Base-by-base conservation (phyloP, 64 coral and sea anemone genomes). In the Platygyra sinensis region DNA sequence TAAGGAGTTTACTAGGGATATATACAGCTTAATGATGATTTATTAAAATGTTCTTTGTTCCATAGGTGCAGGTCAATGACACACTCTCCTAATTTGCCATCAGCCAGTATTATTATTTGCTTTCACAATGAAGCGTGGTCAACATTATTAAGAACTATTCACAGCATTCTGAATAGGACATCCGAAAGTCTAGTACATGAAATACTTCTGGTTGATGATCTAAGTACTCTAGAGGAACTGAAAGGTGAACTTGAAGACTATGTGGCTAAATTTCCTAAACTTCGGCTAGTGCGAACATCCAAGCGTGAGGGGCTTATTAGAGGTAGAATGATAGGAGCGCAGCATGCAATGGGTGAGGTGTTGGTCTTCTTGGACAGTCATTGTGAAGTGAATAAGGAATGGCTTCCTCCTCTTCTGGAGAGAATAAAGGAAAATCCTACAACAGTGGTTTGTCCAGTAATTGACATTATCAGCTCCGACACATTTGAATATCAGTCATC, bases 351-450 rank as follows among this genome's bases (percentile, higher is more conserved):
- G 15, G 97, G 93, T 57, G 84, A 99, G 28, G 94, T 99, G 8
- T 54, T 99, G 30, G 94, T 99, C 3, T 99, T 99, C 62, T 87
- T 99, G 80, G 97, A 99, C 72, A 99, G 97, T 71, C 97, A 99
- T 28, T 99, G 97, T 91, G 97, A 99, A 89, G 97, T 96, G 75
- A 99, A 99, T 80, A 67, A 91, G 20, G 67, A 99, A 29, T 99
- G 97, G 97, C 32, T 99, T 62, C 89, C 91, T 9, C 97, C 97
- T 46, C 73, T 99, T 63, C 46, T 99, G 75, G 82, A 99, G 20
- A 78, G 78, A 24, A 96, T 99, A 52, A 90, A 85, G 27, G 74
- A 92, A n/a, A 84, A 99, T 52, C 50, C 16, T 20, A 86, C 84
- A 0, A 96, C 88, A 49, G 97, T 90, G 15, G 97, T 96, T 63